A percentile compares a stretch with the other conserved stretches of the same genome.
Evolutionary conservation across 2,797 vertebrate species (phyloP).

Genomic region (Prionace glauca): DNA sequence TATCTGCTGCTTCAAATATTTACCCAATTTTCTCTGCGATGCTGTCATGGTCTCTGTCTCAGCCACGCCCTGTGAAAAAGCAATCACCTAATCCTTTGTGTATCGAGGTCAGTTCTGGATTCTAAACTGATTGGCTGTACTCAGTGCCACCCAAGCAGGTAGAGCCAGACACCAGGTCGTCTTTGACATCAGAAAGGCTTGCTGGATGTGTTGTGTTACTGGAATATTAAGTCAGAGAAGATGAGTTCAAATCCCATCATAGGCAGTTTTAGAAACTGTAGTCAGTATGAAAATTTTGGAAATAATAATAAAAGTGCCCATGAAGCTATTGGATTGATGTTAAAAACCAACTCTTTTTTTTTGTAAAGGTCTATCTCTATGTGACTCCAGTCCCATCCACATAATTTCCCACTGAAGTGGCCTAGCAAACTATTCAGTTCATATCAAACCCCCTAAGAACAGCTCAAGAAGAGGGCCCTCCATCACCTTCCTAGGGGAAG

Average conservation of each 20-base stretch:
- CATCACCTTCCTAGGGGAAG: not conserved
- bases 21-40: not conserved
- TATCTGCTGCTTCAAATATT: not conserved
- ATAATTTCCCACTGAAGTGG: not conserved
- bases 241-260: not conserved
- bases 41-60: not conserved
- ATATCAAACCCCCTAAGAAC: not conserved
- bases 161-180: not conserved
- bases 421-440: not conserved
- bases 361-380: not conserved
- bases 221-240: not conserved
- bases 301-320: not conserved
- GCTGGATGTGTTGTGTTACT: not conserved
- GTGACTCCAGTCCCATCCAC: not conserved
- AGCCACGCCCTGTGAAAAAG: too few relatives aligned
- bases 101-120: not conserved
- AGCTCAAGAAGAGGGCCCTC: not conserved
- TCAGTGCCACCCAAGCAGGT: not conserved
- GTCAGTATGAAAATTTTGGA: not conserved
- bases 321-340: not conserved
- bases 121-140: not conserved
- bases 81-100: not conserved
- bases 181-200: not conserved
- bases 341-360: not conserved
- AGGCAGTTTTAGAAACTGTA: not conserved